These are phyloP conservation scores for Manis javanica DNA, from an alignment of 2,797 vertebrate species.

Conservation along the genomic window DNA sequence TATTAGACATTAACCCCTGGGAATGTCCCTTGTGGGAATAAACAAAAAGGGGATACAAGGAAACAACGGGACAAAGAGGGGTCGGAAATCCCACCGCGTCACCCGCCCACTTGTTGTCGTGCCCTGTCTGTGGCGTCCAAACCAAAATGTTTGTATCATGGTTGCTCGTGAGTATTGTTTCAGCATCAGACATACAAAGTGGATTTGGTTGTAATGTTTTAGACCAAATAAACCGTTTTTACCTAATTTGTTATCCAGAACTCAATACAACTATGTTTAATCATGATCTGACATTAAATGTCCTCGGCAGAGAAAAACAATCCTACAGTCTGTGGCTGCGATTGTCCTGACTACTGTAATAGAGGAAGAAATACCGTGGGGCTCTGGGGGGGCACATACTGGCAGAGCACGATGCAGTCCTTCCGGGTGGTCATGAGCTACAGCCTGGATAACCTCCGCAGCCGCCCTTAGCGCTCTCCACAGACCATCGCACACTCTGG, in stretches of 20 bases:
- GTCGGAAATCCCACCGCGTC: background rate
- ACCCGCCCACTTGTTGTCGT: background rate
- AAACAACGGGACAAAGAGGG: background rate
- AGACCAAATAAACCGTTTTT: constrained; percentile 71
- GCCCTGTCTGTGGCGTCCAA: constrained; percentile 48
- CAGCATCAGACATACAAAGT: background rate
- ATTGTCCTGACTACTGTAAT: background rate
- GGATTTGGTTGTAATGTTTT: constrained; percentile 57
- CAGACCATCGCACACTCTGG: background rate
- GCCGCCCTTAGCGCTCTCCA: background rate
- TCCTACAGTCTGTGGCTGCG: rapidly evolving
- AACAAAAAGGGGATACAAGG: background rate
- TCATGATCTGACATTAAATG: background rate
- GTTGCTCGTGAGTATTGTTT: background rate
- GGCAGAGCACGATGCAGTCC: background rate
- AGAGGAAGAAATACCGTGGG: background rate
- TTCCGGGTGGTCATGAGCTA: background rate
- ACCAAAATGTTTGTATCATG: background rate
- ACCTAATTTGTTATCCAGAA: background rate
- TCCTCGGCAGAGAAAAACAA: background rate
- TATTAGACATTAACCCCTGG: background rate
- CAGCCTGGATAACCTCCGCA: background rate
- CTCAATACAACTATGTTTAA: background rate
- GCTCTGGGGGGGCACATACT: background rate
- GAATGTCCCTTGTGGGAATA: background rate